Base-by-base conservation (phyloP, 2,888 invertebrate species). In the Sarcophaga variegata region DNA sequence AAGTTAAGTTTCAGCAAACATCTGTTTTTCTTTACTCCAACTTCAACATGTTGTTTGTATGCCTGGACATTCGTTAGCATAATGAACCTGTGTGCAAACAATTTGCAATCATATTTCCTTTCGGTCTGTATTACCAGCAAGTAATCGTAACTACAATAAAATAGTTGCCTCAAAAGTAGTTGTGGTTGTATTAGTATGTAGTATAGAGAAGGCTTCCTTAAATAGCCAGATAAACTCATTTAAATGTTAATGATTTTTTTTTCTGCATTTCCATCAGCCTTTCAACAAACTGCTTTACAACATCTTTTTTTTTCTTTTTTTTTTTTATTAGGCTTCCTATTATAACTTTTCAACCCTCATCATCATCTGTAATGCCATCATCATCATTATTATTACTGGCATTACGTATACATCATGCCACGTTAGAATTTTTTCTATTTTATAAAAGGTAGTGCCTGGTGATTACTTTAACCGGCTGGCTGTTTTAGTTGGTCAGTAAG, bases 241-340 rank as follows among this genome's bases (percentile, higher is more conserved):
- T 87, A 84, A 87, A 87, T 87, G 87, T 84, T 84, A 87, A 87
- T 87, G 81, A 87, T 79, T 64, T 85, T 69, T 64, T 78, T 66
- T 22, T 62, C 0, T 37, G 22, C n/a, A 20, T 14, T 27, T 74
- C 20, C 45, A 62, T 37, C 45, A 17, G 4, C 20, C n/a, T 20
- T 11, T 10, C 8, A 20, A 6, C 37, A 37, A 37, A 37, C 5
- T 37, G 63, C 37, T 74, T 47, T 49, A 12, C 22, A 75, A 12
- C 75, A 11, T n/a, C 17, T 70, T 22, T 49, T 6, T 37, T 75
- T 59, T 60, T n/a, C n/a, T 69, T 63, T 69, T 64, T 59, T 70
- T 77, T 69, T 25, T 69, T 74, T 72, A 37, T 37, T 37, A 1
- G 37, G 37, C 37, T 37, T 37, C 37, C 37, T 6, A 37, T 37